Evolutionary conservation across 2,113 vertebrate genomes (phyloP).

Genomic region (Ochotona princeps): DNA sequence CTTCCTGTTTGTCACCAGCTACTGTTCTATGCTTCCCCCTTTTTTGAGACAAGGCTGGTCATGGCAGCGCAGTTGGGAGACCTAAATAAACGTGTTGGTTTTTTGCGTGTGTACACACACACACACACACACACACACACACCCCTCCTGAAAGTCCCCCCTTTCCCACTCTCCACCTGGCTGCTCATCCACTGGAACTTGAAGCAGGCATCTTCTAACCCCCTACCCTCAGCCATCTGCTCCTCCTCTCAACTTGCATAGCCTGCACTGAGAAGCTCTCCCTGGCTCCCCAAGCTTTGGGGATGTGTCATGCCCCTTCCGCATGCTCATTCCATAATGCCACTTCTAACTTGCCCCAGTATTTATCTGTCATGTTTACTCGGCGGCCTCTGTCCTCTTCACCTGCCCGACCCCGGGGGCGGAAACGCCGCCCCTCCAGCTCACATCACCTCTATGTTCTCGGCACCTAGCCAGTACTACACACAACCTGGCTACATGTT

Average conservation of each 20-base stretch:
- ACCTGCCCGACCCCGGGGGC: not conserved
- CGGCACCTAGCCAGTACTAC: not conserved
- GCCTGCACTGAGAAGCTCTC: not conserved
- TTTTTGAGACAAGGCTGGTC: too few species aligned
- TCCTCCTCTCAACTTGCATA: not conserved
- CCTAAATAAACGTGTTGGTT: too few species aligned
- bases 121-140: accelerated
- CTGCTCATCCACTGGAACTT: not conserved
- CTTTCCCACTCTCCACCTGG: not conserved
- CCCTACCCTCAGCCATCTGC: not conserved
- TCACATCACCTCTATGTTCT: not conserved
- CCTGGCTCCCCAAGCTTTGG: not conserved
- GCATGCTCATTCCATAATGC: not conserved
- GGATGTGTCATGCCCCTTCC: not conserved
- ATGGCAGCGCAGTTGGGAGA: too few species aligned
- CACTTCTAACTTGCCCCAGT: not conserved
- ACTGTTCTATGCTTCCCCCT: not conserved
- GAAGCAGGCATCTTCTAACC: not conserved
- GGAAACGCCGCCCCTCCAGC: not conserved
- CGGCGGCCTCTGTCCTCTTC: not conserved
- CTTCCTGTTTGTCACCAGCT: not conserved
- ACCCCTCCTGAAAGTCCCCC: not conserved
- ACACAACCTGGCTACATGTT: not conserved
- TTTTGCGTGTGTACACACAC: not conserved
- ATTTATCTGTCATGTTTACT: not conserved